Evolutionary conservation across 2,797 vertebrate species (phyloP), one percentile per base, ranked within the genome.

Genomic region (Taeniopygia guttata): DNA sequence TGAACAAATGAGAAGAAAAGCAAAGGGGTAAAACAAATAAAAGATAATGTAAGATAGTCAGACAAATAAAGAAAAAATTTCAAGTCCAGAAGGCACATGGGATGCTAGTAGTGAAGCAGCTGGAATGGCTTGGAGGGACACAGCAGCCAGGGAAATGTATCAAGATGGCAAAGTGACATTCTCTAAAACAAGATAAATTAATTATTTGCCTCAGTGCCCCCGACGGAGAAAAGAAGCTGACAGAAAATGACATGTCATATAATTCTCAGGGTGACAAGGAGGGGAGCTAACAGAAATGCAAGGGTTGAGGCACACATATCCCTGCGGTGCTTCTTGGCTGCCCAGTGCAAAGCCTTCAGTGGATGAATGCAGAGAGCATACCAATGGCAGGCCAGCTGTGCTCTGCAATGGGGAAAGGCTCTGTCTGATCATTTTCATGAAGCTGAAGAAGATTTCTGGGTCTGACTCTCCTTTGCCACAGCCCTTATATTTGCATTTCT

Each of bases 171-270:
- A 95, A 96, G 92, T 79, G 88, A 86, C 93, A n/a, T 94, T 87
- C 84, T 73, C 82, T 93, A 91, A 95, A 96, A 76, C 87, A 92
- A 91, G 82, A 40, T 84, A 87, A 93, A 94, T 96, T 94, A 94
- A 95, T 97, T 95, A 90, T 82, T 94, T 89, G 79, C 95, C 91
- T 96, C 94, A 93, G 78, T 0, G 2, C 79, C 74, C 77, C 84
- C 10, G 7, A 94, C 92, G 62, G 77, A 79, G 87, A 89, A 89
- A 92, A 91, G 74, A 81, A 93, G 51, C 87, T 93, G 97, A 95
- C 95, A 97, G 91, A 93, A 90, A 85, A 93, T 79, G 82, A 94
- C 95, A 89, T 34, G 82, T 74, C 82, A 32, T 85, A 73, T 90
- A 75, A 95, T 83, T 95, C 90, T 79, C 62, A 76, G 62, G 46